These are phyloP conservation scores for Lutjanus campechanus DNA, from an alignment of 2,797 vertebrate genomes.

Conservation along the genomic window DNA sequence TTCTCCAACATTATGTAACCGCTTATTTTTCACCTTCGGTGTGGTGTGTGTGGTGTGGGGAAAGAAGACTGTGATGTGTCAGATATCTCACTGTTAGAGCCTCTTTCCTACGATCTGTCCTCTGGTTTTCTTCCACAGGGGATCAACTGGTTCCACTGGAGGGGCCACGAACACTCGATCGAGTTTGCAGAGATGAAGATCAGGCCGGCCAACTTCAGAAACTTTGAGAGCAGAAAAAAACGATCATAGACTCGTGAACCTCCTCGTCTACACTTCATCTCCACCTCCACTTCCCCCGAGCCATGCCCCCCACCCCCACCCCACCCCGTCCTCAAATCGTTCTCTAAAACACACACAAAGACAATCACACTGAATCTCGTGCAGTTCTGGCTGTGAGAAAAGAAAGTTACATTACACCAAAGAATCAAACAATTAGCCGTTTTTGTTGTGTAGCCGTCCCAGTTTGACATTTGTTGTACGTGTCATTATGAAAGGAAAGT, in stretches of 20 bases:
- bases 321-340: conserved; percentile 24
- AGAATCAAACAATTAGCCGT: conserved; percentile 18
- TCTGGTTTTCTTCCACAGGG: conserved; percentile 84
- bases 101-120: not conserved
- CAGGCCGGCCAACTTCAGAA: conserved; percentile 92
- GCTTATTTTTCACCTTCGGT: not conserved
- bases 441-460: conserved; percentile 27
- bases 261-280: conserved; percentile 5
- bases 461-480: conserved; percentile 11
- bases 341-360: conserved; percentile 26
- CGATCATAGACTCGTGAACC: conserved; percentile 83
- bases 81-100: not conserved
- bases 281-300: not conserved
- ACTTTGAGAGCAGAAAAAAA: conserved; percentile 92
- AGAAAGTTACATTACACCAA: conserved; percentile 40
- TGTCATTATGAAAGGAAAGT: conserved; percentile 31
- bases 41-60: not conserved
- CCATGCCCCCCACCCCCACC: conserved; percentile 5
- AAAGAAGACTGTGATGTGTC: not conserved
- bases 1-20: not conserved
- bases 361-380: conserved; percentile 33
- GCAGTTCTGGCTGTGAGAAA: conserved; percentile 28
- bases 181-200: conserved; percentile 97
- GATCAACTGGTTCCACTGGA: conserved; percentile 99
- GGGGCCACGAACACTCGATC: conserved; percentile 95